A percentile compares a stretch with the other conserved stretches of the same genome.
phyloP scores from a whole-genome alignment of 2,113 vertebrate genomes.

The Myrmophylax atrothorax region DNA sequence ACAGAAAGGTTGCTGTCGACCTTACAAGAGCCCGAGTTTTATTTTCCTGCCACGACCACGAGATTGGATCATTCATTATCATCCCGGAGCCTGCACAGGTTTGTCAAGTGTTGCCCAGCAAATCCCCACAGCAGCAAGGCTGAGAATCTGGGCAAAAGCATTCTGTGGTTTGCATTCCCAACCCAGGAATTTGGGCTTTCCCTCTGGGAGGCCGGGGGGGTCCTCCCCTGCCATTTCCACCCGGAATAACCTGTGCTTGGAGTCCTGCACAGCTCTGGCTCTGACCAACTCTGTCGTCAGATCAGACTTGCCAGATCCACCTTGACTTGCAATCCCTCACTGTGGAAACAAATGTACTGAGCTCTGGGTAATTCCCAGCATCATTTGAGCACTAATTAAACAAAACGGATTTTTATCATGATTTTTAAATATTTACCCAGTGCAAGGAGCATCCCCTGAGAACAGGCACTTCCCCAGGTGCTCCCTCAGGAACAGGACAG shows the following conservation, averaged over 20 bases:
- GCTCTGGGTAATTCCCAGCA: background rate
- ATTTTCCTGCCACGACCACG: background rate
- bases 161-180: background rate
- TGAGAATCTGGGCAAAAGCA: background rate
- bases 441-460: background rate
- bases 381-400: conserved; percentile 1
- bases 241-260: background rate
- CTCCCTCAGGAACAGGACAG: background rate
- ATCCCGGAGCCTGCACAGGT: background rate
- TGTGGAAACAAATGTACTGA: background rate
- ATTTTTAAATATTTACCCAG: background rate
- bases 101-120: background rate
- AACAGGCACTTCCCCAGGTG: background rate
- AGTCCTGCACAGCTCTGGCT: background rate
- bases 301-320: background rate
- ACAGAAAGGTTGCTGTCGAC: background rate
- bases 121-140: background rate
- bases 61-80: conserved; percentile 15
- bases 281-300: background rate
- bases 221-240: background rate
- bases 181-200: background rate
- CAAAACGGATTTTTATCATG: background rate
- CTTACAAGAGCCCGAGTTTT: background rate
- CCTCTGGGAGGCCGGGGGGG: background rate
- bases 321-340: background rate